A percentile compares a stretch with the other conserved stretches of the same genome.
These are phyloP conservation scores for Centrocercus urophasianus DNA, from an alignment of 2,113 vertebrate species.

Conservation along the genomic window DNA sequence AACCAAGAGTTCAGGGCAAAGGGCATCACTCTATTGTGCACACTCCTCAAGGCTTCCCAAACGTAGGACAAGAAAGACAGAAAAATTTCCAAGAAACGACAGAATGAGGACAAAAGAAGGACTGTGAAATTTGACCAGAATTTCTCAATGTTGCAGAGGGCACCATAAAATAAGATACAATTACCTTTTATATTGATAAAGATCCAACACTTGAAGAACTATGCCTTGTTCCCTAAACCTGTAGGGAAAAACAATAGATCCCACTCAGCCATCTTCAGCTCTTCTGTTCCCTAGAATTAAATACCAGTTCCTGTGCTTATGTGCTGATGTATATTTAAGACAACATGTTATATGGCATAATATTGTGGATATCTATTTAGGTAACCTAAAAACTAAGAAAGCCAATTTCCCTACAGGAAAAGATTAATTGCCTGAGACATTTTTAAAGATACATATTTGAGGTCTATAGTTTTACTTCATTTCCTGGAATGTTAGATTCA, in stretches of 20 bases:
- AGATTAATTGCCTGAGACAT: not conserved
- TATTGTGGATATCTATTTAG: not conserved
- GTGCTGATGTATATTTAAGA: not conserved
- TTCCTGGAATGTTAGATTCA: constrained; percentile 47
- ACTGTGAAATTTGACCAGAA: not conserved
- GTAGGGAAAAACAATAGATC: not conserved
- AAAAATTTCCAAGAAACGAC: not conserved
- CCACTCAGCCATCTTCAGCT: not conserved
- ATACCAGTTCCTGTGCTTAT: not conserved
- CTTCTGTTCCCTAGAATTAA: not conserved
- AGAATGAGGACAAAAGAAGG: not conserved
- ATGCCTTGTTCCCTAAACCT: not conserved
- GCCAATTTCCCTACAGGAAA: not conserved
- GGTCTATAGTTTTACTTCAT: not conserved
- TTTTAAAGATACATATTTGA: constrained; percentile 17
- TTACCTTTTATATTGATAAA: not conserved
- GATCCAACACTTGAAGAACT: not conserved
- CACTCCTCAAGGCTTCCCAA: not conserved
- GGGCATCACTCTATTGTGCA: not conserved
- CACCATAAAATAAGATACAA: not conserved
- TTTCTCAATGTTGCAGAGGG: not conserved
- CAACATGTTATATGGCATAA: not conserved
- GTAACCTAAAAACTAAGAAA: not conserved
- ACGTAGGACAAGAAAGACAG: not conserved
- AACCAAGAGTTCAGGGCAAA: not conserved